Base-by-base conservation (phyloP, 2,888 invertebrate species). In the Cyrtodaria siliqua region DNA sequence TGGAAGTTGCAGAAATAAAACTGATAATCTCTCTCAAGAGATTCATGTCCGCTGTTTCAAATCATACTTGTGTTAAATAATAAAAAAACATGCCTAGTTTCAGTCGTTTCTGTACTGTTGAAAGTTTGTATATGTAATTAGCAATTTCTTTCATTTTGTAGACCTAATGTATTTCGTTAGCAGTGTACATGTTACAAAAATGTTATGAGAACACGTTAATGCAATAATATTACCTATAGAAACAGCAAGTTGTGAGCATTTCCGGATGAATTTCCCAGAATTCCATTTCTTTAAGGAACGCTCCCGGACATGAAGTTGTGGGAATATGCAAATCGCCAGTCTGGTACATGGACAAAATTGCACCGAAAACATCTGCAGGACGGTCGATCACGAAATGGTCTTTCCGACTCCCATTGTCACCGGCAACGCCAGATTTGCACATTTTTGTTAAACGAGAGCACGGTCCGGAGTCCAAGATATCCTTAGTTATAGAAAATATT, bases 301-400 rank as follows among this genome's bases (percentile, higher is more conserved):
- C 81, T 16, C 68, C 61, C 12, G 81, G 81, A 61, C 81, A 82
- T 52, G 70, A 67, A 29, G 66, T 66, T 38, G 66, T 50, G 0
- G 81, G 78, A 56, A 82, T 82, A 50, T 82, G 81, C 29, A 82
- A 49, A 50, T 78, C 69, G 27, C 81, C 81, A 1, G 81, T 82
- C 40, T 63, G 59, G 27, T 82, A 82, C 29, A 71, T 67, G 0
- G 64, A 40, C 47, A 78, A 52, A 47, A 82, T 69, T 26, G 78
- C 71, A 24, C 53, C 38, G 38, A 82, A 82, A 4, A 63, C 20
- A 16, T 78, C 71, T 8, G 64, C 49, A 20, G 81, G 74, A 44
- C 81, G 29, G 26, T 74, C 64, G 18, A 79, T 33, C 0, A 49
- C 4, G 4, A 44, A 20, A 9, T 38, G 6, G n/a, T 24, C 49